phyloP scores from a whole-genome alignment of 2,797 vertebrate species.

The Streptopelia turtur region DNA sequence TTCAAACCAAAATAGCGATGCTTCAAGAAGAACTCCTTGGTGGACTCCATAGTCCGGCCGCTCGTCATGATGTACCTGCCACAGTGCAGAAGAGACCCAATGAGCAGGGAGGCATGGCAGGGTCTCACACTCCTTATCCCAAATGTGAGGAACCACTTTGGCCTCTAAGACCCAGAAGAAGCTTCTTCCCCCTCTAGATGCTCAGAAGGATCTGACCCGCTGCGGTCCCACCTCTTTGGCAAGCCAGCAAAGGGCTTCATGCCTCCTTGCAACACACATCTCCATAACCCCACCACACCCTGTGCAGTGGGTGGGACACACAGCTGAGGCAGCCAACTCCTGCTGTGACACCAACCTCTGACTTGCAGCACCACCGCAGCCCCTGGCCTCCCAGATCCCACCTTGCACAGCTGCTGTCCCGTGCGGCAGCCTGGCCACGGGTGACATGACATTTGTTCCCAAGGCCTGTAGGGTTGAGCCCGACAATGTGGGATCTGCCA shows the following conservation, averaged over 20 bases:
- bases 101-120: neutral
- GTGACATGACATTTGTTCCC: accelerated
- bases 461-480: accelerated
- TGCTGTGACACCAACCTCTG: neutral
- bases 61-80: constrained; percentile 99
- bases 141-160: accelerated
- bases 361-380: neutral
- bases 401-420: accelerated
- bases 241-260: neutral
- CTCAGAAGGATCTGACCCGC: neutral
- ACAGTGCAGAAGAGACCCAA: neutral
- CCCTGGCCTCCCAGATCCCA: accelerated
- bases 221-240: neutral
- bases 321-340: neutral
- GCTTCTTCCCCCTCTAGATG: neutral
- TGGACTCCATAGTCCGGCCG: constrained; percentile 92
- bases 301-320: accelerated
- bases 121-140: neutral
- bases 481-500: accelerated
- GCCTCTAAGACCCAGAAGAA: neutral
- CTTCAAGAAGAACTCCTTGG: constrained; percentile 87
- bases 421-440: no score
- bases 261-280: accelerated
- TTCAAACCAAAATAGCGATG: constrained; percentile 90
- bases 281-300: neutral